These are phyloP conservation scores for Python bivittatus DNA, from an alignment of 2,113 vertebrate genomes.

Conservation along the genomic window DNA sequence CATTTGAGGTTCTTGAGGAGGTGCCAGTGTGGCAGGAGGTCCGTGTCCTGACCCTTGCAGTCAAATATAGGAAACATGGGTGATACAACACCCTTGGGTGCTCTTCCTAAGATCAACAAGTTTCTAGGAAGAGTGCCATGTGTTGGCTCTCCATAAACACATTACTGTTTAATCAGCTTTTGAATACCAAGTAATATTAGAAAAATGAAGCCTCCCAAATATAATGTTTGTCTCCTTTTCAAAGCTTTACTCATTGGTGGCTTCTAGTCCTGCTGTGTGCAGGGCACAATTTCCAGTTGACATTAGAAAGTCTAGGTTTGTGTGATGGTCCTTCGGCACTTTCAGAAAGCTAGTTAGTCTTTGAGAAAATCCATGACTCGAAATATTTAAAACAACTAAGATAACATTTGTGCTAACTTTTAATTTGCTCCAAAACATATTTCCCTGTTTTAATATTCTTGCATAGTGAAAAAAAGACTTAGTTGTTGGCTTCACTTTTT, in stretches of 20 bases:
- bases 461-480: rapidly evolving
- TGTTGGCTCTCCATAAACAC: conserved; percentile 5
- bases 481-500: neutral
- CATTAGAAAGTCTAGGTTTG: neutral
- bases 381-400: conserved; percentile 60
- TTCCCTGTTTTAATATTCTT: neutral
- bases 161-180: neutral
- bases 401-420: neutral
- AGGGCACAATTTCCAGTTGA: neutral
- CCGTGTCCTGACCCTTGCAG: neutral
- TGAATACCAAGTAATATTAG: neutral
- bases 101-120: conserved; percentile 9
- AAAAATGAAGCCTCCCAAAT: neutral
- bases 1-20: neutral
- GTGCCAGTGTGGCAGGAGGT: neutral
- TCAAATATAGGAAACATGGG: neutral
- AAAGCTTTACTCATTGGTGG: neutral
- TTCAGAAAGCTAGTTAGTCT: neutral
- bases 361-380: conserved; percentile 53
- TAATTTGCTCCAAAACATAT: rapidly evolving
- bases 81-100: neutral
- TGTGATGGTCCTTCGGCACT: neutral
- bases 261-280: neutral
- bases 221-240: neutral
- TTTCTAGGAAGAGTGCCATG: neutral